phyloP scores from a whole-genome alignment of 2,888 invertebrate species.

The Drosophila antonietae region DNA sequence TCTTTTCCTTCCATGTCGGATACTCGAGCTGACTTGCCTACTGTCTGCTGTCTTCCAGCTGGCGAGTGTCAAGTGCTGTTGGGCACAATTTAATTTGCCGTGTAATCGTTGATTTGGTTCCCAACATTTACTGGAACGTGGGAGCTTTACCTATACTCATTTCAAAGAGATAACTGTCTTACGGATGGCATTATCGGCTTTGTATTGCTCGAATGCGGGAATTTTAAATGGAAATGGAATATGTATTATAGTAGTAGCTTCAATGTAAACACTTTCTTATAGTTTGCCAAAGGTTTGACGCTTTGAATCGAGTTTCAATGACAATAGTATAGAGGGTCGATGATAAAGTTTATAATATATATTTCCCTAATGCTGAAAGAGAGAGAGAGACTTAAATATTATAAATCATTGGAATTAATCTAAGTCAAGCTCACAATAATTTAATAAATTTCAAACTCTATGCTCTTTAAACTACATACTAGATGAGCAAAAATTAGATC shows the following conservation, averaged over 20 bases:
- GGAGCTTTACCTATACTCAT: conserved; percentile 57
- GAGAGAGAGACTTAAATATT: background rate
- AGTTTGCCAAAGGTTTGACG: background rate
- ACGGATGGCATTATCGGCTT: conserved; percentile 39
- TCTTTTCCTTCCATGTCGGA: conserved; percentile 29
- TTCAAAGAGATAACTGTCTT: conserved; percentile 46
- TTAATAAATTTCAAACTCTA: background rate
- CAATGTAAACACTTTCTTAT: background rate
- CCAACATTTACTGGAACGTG: conserved; percentile 75
- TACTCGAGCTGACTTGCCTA: conserved; percentile 37
- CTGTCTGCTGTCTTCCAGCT: background rate
- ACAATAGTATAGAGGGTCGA: background rate
- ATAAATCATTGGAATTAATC: background rate
- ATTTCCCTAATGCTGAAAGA: background rate
- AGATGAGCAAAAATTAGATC: background rate
- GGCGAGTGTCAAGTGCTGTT: conserved; percentile 48
- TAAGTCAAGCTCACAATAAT: background rate
- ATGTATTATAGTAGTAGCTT: background rate
- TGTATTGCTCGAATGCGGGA: conserved; percentile 17
- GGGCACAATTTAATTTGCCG: conserved; percentile 58
- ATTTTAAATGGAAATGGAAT: conserved; percentile 7
- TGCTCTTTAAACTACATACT: background rate
- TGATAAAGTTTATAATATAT: too few species aligned
- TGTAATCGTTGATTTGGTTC: conserved; percentile 67
- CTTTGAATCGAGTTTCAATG: background rate